Conservation (phyloP, 2,888 invertebrate genomes). For the Scrobipalpa atriplicella region DNA sequence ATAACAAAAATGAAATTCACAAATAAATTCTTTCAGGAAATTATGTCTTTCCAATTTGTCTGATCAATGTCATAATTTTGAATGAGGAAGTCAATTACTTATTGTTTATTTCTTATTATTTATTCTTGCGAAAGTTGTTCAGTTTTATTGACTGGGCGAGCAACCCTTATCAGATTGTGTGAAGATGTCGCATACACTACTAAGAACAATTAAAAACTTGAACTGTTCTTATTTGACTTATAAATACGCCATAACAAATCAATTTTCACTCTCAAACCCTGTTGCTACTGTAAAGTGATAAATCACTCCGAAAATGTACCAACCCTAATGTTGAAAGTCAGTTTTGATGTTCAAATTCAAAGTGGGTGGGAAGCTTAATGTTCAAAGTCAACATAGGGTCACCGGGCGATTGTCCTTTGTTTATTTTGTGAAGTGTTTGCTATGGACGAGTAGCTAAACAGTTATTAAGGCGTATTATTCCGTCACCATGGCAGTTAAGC, state of each 20-base stretch:
- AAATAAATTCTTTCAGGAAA: too few species aligned
- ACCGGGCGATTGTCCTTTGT: conserved; percentile 31
- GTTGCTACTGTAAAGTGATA: conserved; percentile 62
- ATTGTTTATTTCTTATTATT: too few species aligned
- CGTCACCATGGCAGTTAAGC: neutral
- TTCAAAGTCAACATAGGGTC: conserved; percentile 64
- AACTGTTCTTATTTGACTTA: conserved; percentile 8
- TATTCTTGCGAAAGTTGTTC: too few species aligned
- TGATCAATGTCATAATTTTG: too few species aligned
- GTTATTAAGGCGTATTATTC: conserved; percentile 6
- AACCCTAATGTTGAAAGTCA: conserved; percentile 50
- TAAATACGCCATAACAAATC: conserved; percentile 39
- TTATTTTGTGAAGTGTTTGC: conserved; percentile 6
- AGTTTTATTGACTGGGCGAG: too few species aligned
- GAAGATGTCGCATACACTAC: too few species aligned
- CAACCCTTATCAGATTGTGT: too few species aligned
- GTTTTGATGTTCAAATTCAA: conserved; percentile 24
- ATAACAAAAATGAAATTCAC: too few species aligned
- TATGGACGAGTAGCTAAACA: neutral
- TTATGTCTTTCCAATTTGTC: too few species aligned
- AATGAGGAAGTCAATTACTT: too few species aligned
- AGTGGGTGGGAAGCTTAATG: conserved; percentile 24
- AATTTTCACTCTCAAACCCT: conserved; percentile 53
- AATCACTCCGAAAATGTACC: conserved; percentile 58
- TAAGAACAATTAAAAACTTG: too few species aligned